Evolutionary conservation across 2,797 vertebrate genomes (phyloP), one percentile per base, ranked within the genome.

Genomic region (Cossypha caffra): DNA sequence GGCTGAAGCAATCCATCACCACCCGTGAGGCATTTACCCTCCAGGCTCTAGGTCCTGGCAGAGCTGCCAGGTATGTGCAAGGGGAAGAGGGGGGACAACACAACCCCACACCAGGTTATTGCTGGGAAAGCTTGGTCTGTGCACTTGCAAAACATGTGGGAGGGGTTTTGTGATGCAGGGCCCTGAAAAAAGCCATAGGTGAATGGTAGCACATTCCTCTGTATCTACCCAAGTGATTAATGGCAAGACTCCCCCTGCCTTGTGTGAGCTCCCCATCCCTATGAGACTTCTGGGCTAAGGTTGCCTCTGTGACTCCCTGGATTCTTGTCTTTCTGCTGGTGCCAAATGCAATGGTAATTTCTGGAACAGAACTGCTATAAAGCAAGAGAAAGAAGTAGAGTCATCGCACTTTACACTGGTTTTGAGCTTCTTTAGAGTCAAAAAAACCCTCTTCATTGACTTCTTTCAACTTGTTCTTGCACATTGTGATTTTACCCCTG

Each of bases 71-170:
- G 35, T 37, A 38, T 25, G 19, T 1, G 2, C 21, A 74, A 25
- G 3, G 33, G 40, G 9, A 42, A 69, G 40, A 59, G 2, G 4
- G 10, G n/a, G 28, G 13, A 35, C 31, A 66, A 15, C 5, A 7
- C 20, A 59, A 31, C 5, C 4, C 25, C n/a, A 25, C 0, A 0
- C 14, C 37, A 51, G 14, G n/a, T n/a, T 74, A 33, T 26, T 67
- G 29, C 25, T 61, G 38, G 28, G 55, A 79, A 81, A 86, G 15
- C 16, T 75, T 28, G 3, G 35, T 77, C 50, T n/a, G 28, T 28
- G 47, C 1, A 1, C n/a, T 64, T 47, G 67, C 25, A 63, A 90
- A 76, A 48, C 29, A 18, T 8, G 6, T 76, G 43, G 48, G 51
- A 76, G 17, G 16, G 55, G 18, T 4, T 20, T 21, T 55, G 66